A percentile compares a stretch with the other conserved stretches of the same genome.
Evolutionary conservation across 2,888 invertebrate genomes (phyloP).

Genomic region (Leucophora obtusa): DNA sequence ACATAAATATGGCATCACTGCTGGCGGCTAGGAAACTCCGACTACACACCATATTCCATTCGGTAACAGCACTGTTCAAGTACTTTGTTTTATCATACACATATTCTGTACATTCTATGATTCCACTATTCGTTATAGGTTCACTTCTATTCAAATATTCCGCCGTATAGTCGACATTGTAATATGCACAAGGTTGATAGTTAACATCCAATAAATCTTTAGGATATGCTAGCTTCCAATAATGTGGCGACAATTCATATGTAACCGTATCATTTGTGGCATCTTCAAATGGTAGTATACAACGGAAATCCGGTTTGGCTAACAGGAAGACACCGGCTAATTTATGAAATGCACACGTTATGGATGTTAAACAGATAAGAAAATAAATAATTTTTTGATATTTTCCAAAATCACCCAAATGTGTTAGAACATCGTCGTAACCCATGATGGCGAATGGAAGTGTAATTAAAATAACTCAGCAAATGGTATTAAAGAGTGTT

Average conservation of each 20-base stretch:
- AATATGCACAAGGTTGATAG: conserved; percentile 80
- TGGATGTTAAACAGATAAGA: conserved; percentile 84
- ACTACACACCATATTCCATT: conserved; percentile 85
- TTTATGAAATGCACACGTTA: conserved; percentile 87
- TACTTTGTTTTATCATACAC: conserved; percentile 83
- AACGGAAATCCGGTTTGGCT: conserved; percentile 83
- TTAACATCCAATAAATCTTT: conserved; percentile 78
- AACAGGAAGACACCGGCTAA: conserved; percentile 85
- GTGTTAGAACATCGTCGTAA: conserved; percentile 84
- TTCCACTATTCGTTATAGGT: conserved; percentile 66
- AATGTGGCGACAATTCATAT: conserved; percentile 77
- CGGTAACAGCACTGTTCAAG: conserved; percentile 83
- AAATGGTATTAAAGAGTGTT: not conserved
- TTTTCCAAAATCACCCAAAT: conserved; percentile 85
- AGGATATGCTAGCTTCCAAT: conserved; percentile 80
- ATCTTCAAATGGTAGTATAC: conserved; percentile 81
- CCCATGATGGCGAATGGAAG: conserved; percentile 79
- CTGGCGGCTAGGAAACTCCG: conserved; percentile 82
- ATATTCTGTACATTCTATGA: conserved; percentile 80
- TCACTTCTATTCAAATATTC: conserved; percentile 72
- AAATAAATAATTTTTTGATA: conserved; percentile 85
- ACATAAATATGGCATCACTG: conserved; percentile 83
- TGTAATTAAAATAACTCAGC: too few species aligned
- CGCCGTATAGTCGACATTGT: conserved; percentile 77
- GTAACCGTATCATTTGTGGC: conserved; percentile 71